Evolutionary conservation across 53 echinoderm and acorn worm species (phyloP), one percentile per base, ranked within the genome.

Genomic region (Echinarachnius parma): DNA sequence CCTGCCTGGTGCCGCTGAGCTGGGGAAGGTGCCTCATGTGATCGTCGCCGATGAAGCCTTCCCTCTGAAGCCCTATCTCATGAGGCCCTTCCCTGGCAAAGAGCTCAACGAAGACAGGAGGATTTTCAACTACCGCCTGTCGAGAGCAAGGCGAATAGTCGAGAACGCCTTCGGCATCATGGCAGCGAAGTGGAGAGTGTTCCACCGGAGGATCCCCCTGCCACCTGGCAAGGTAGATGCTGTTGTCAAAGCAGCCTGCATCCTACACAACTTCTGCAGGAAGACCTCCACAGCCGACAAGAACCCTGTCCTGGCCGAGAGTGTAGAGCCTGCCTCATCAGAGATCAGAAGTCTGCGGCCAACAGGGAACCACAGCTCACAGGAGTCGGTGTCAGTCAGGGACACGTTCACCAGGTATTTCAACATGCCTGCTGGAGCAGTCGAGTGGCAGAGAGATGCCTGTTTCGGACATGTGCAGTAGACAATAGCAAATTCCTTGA

Each of bases 41-140:
- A 45, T 74, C 25, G 75, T 80, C 5, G 79, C 27, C 48, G 80
- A 76, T 35, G 72, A 76, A 21, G 79, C 75, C 20, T 84, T 72
- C 30, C 79, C 85, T 34, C 62, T 72, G 15, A 68, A 60, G 55
- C 10, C 9, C 2, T 37, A 80, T 39, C 31, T 84, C 15, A 76
- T 89, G 77, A 66, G 83, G 36, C 89, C 84, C 3, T 89, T 31
- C 46, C 89, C 89, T 76, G 81, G 81, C 3, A 53, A 34, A 1
- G 34, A 77, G 23, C 30, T 85, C 16, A 26, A 33, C 34, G 33
- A 69, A 15, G 52, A 29, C 7, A 64, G 48, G 36, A 49, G 66
- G 1, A 83, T 83, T 21, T 83, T 62, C 46, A 83, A 83, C 28
- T 76, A 83, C 39, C 55, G 75, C 2, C 59, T 88, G 20, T 66